phyloP scores from a whole-genome alignment of 2,113 vertebrate genomes.

The Pao palembangensis region DNA sequence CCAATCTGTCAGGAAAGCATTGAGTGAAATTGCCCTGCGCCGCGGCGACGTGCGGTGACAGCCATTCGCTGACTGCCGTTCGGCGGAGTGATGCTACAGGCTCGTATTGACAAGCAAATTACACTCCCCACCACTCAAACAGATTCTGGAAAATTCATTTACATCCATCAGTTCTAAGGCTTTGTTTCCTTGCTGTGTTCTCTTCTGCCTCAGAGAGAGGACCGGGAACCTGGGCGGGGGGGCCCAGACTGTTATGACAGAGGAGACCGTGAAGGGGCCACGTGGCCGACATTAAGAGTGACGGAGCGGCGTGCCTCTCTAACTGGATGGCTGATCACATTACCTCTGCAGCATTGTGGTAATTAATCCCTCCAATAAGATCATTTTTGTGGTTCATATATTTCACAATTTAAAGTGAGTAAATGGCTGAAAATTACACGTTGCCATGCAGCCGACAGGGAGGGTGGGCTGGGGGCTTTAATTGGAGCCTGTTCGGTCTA shows the following conservation, averaged over 20 bases:
- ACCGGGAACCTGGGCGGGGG: conserved; percentile 23
- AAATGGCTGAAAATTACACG: conserved; percentile 97
- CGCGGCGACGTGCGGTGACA: conserved; percentile 87
- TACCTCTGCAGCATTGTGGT: conserved; percentile 87
- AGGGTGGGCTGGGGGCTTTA: conserved; percentile 84
- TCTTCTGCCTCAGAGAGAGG: conserved; percentile 50
- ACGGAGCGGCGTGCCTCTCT: conserved; percentile 80
- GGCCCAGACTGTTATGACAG: conserved; percentile 80
- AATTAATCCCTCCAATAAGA: conserved; percentile 98
- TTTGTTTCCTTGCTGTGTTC: conserved; percentile 71
- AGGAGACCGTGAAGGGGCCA: conserved; percentile 81
- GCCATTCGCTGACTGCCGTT: conserved; percentile 83
- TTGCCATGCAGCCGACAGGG: conserved; percentile 89
- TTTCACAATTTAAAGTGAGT: conserved; percentile 95
- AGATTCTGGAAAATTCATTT: conserved; percentile 83
- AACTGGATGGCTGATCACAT: conserved; percentile 89
- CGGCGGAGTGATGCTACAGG: conserved; percentile 66
- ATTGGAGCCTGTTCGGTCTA: conserved; percentile 79
- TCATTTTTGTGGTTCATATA: conserved; percentile 96
- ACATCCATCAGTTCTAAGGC: conserved; percentile 79
- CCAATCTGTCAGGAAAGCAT: conserved; percentile 95
- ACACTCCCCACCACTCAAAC: conserved; percentile 84
- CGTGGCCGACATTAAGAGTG: conserved; percentile 90
- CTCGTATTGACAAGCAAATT: conserved; percentile 96
- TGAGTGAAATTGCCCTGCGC: conserved; percentile 94